Base-by-base conservation (phyloP, 2,888 invertebrate genomes). In the Aporophyla nigra region DNA sequence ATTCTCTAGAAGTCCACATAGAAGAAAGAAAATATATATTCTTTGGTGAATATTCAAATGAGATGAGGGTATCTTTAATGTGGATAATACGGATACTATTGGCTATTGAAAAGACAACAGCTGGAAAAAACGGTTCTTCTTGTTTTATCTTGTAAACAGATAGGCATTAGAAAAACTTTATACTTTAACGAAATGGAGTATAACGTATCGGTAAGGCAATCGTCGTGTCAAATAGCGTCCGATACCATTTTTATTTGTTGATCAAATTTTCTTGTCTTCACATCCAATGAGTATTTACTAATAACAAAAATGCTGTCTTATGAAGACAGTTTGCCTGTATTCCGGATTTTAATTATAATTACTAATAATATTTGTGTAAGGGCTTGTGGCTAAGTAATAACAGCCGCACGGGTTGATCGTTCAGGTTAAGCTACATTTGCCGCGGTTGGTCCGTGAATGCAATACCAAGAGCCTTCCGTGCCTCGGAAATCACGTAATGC, bases 61-160 rank as follows among this genome's bases (percentile, higher is more conserved):
- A 86, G 87, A 86, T 86, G 77, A 79, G 87, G 79, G 82, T 82
- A 76, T 82, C 76, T 77, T 70, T 84, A 85, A 85, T 73, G 82
- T 76, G 59, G 71, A 78, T 80, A 84, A 79, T 77, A 77, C 71
- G 62, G 59, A 66, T 80, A 74, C 61, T 85, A 87, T 76, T 80
- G 79, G 78, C 77, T 68, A 85, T 87, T 76, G 77, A 68, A 72
- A 67, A 71, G 74, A 80, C 74, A 78, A 74, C 87, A 87, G 82
- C 80, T 85, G 87, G 61, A 68, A 43, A n/a, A 65, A 82, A 85
- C 70, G 56, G 54, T 27, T 56, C 27, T 73, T 79, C 61, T 76
- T 76, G 73, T 76, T 72, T 58, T 68, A 71, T 58, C 59, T 84
- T 79, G 74, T 79, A 72, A 81, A 86, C 70, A 78, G 66, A 75